These are phyloP conservation scores for Pseudomyrmex gracilis DNA, from an alignment of 1,140 invertebrate species.

Conservation along the genomic window DNA sequence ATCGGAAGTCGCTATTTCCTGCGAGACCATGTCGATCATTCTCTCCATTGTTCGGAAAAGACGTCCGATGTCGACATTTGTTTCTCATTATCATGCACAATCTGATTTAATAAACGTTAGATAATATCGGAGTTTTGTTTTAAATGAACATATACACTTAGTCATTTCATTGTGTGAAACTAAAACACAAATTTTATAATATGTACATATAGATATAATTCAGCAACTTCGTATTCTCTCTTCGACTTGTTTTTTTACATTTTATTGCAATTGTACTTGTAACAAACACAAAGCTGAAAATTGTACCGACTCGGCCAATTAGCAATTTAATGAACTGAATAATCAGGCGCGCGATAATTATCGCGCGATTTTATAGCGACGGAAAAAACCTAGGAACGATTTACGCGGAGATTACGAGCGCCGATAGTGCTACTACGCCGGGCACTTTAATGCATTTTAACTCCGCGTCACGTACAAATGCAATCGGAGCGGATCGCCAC, in stretches of 20 bases:
- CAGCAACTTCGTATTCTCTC: neutral
- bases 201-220: too few species aligned
- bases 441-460: constrained; percentile 53
- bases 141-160: neutral
- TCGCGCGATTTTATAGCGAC: constrained; percentile 58
- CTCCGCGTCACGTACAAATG: neutral
- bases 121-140: constrained; percentile 16
- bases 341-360: constrained; percentile 74
- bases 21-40: constrained; percentile 41
- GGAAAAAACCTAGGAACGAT: constrained; percentile 60
- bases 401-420: constrained; percentile 68
- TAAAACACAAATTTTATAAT: neutral
- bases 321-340: constrained; percentile 74
- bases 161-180: too few species aligned
- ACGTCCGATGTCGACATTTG: constrained; percentile 11
- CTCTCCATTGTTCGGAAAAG: constrained; percentile 48
- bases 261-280: neutral
- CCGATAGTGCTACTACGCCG: constrained; percentile 33
- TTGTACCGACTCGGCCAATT: constrained; percentile 46
- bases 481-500: neutral
- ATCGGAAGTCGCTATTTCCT: constrained; percentile 36
- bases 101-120: constrained; percentile 29
- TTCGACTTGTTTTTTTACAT: neutral
- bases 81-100: constrained; percentile 39
- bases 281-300: neutral